A percentile compares a stretch with the other conserved stretches of the same genome.
These are phyloP conservation scores for Andrena haemorrhoa DNA, from an alignment of 2,888 invertebrate genomes.

Conservation along the genomic window DNA sequence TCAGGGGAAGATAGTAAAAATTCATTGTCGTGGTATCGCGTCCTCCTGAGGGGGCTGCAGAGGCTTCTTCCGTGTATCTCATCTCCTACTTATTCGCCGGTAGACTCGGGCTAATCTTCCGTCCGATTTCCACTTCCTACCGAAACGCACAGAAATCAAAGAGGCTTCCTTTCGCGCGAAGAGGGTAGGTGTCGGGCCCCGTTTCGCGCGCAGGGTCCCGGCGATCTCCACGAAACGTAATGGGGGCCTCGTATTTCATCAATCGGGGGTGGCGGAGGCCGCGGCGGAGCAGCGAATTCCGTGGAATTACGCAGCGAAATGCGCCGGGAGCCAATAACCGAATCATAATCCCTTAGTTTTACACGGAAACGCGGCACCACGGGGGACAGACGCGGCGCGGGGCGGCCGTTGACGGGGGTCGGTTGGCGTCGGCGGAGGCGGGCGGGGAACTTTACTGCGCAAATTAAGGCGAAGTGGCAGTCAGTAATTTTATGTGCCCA, in stretches of 20 bases:
- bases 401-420: constrained; percentile 8
- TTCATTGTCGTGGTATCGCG: background rate
- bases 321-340: constrained; percentile 76
- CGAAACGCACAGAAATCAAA: background rate
- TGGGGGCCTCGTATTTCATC: constrained; percentile 73
- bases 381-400: constrained; percentile 47
- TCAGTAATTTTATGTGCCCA: constrained; percentile 85
- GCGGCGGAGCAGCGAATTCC: constrained; percentile 71
- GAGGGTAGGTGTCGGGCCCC: constrained; percentile 10
- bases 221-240: constrained; percentile 52
- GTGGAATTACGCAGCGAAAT: constrained; percentile 78
- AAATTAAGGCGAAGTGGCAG: constrained; percentile 85
- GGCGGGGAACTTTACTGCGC: constrained; percentile 81
- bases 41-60: background rate
- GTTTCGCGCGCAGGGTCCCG: constrained; percentile 42
- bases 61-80: too few relatives aligned
- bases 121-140: background rate
- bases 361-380: constrained; percentile 64
- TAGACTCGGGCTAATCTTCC: background rate
- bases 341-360: constrained; percentile 80
- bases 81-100: too few relatives aligned
- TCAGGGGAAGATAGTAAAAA: background rate
- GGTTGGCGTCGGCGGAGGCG: constrained; percentile 24
- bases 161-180: background rate
- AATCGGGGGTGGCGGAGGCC: constrained; percentile 31